Conservation (phyloP, 2,113 vertebrate species). For the Aspiorhynchus laticeps region DNA sequence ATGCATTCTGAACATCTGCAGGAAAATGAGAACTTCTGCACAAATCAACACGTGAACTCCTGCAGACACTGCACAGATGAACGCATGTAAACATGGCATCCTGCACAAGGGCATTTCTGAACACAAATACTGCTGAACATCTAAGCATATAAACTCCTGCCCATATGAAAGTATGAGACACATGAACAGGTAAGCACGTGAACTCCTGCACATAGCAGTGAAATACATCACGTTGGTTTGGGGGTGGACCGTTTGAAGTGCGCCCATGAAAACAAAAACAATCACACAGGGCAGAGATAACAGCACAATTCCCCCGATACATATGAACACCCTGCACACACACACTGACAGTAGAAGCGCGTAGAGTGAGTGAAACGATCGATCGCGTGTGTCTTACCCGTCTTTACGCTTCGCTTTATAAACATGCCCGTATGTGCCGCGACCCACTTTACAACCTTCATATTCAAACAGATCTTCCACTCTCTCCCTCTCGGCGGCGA, state of each 20-base stretch:
- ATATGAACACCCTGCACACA: constrained; percentile 52
- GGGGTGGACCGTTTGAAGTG: constrained; percentile 61
- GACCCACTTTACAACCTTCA: too few species aligned
- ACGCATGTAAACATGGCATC: neutral
- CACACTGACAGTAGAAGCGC: constrained; percentile 23
- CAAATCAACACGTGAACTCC: neutral
- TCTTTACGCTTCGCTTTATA: constrained; percentile 98
- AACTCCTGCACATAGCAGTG: constrained; percentile 40
- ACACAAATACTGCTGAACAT: neutral
- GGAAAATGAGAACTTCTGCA: neutral
- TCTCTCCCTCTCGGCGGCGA: too few species aligned
- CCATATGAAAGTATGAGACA: neutral
- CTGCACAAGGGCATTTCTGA: neutral
- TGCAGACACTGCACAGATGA: neutral
- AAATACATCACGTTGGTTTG: constrained; percentile 59
- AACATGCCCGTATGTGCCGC: constrained; percentile 98
- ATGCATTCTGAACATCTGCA: neutral
- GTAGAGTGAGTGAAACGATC: constrained; percentile 32
- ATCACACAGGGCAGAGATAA: constrained; percentile 61
- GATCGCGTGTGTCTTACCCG: constrained; percentile 83
- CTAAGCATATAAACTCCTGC: neutral
- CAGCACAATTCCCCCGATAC: constrained; percentile 18
- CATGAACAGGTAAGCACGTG: neutral
- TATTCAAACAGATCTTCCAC: too few species aligned
- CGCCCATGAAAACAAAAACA: constrained; percentile 80